Evolutionary conservation across 2,797 vertebrate genomes (phyloP), one percentile per base, ranked within the genome.

Genomic region (Gymnoscopelus braueri): DNA sequence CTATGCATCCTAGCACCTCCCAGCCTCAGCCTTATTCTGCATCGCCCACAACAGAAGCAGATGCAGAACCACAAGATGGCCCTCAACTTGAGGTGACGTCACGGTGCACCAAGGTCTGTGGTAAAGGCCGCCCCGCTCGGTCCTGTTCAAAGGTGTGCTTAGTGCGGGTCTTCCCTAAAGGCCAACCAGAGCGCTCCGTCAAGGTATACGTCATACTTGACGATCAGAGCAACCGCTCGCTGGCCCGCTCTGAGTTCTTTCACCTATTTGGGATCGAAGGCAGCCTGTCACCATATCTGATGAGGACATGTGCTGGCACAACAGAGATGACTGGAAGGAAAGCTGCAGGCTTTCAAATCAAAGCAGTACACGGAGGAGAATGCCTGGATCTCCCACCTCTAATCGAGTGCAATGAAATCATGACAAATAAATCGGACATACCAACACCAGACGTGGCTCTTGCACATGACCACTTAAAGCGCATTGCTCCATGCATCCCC

Each of bases 281-380:
- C n/a, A n/a, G n/a, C n/a, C n/a, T n/a, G n/a, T n/a, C n/a, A n/a
- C 19, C 19, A 19, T 80, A 78, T 48, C 13, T 70, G 9, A 60
- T 81, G 65, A 74, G 8, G 19, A 82, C 74, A 1, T 81, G 79
- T 13, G 63, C 54, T 1, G 60, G 66, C 3, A 49, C n/a, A 0
- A 52, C 6, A 0, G 70, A 81, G 32, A 87, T 69, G 63, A 15
- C n/a, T 49, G 67, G 71, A 19, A 80, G 75, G 1, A 83, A 75
- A 26, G 84, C 69, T 10, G 35, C 56, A 0, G 53, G 71, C 4
- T 84, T 82, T 15, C 72, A 81, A 15, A 63, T 79, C 0, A 26
- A 75, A 32, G 48, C 63, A 2, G 6, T 67, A 1, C 58, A 74
- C 60, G 71, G 58, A 4, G 26, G 23, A 3, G 10, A 55, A 2